Percentiles rank a stretch among this genome's conserved stretches.
These are phyloP conservation scores for Mizuhopecten yessoensis DNA, from an alignment of 1,140 invertebrate genomes.

Conservation along the genomic window DNA sequence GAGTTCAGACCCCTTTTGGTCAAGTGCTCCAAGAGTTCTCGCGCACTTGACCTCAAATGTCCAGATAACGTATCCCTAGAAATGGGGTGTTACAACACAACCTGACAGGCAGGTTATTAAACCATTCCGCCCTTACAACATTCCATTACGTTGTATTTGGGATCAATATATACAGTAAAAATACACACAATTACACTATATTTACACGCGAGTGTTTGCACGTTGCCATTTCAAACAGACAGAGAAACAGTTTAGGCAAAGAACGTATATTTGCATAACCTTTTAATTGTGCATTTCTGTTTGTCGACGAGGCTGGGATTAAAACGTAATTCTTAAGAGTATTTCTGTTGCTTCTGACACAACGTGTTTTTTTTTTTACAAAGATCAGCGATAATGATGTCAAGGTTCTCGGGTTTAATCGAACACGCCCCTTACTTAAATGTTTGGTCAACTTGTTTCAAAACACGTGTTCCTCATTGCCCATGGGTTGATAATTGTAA, in stretches of 20 bases:
- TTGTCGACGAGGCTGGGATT: neutral
- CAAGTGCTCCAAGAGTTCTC: neutral
- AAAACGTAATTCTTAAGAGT: neutral
- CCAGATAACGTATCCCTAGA: neutral
- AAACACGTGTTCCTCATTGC: neutral
- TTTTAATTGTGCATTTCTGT: neutral
- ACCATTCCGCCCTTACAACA: no score
- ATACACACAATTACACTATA: no score
- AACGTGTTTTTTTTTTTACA: neutral
- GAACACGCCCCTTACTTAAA: neutral
- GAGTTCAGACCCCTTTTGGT: neutral
- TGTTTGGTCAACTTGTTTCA: neutral
- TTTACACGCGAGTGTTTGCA: neutral
- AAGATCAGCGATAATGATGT: neutral
- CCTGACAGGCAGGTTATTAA: no score
- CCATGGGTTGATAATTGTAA: neutral
- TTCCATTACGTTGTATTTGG: no score
- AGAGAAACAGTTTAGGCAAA: neutral
- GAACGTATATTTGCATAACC: neutral
- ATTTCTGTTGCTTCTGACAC: constrained; percentile 24
- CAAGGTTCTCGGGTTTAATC: neutral
- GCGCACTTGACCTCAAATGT: neutral
- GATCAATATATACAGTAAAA: no score
- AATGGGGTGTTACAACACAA: no score
- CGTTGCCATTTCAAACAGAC: constrained; percentile 9